Conservation (phyloP, 2,888 invertebrate genomes). For the Drosophila leonis region DNA sequence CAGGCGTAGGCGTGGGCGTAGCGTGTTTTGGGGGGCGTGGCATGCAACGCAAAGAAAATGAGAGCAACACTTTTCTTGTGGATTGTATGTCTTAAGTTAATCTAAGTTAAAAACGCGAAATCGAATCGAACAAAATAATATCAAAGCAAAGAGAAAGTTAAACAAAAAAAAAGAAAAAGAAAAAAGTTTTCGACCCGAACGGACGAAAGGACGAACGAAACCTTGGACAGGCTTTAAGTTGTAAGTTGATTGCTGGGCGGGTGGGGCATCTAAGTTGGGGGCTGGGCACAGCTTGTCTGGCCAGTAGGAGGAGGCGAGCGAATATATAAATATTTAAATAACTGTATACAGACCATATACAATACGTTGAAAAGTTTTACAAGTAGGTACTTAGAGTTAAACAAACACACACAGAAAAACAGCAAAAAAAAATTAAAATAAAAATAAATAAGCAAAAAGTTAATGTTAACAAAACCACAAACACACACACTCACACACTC, state of each 20-base stretch:
- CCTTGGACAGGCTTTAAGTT: slow-evolving; percentile 54
- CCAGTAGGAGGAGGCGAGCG: slow-evolving; percentile 40
- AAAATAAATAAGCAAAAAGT: slow-evolving; percentile 33
- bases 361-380: slow-evolving; percentile 67
- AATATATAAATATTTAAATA: slow-evolving; percentile 52
- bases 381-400: slow-evolving; percentile 76
- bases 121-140: slow-evolving; percentile 40
- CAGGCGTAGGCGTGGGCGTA: slow-evolving; percentile 28
- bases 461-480: slow-evolving; percentile 49
- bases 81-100: slow-evolving; percentile 73
- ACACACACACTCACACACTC: slow-evolving; percentile 28
- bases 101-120: slow-evolving; percentile 64
- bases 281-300: slow-evolving; percentile 21
- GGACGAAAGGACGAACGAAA: slow-evolving; percentile 32
- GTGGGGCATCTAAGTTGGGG: background rate
- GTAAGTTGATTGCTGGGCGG: slow-evolving; percentile 60
- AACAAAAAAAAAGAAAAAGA: background rate
- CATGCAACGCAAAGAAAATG: slow-evolving; percentile 44
- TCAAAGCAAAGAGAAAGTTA: slow-evolving; percentile 6
- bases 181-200: slow-evolving; percentile 17
- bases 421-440: slow-evolving; percentile 9
- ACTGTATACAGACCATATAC: slow-evolving; percentile 51
- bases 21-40: slow-evolving; percentile 38
- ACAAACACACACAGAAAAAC: slow-evolving; percentile 17
- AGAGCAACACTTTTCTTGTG: slow-evolving; percentile 20